Evolutionary conservation across 2,888 invertebrate genomes (phyloP), one percentile per base, ranked within the genome.

Genomic region (Aphodius sticticus): DNA sequence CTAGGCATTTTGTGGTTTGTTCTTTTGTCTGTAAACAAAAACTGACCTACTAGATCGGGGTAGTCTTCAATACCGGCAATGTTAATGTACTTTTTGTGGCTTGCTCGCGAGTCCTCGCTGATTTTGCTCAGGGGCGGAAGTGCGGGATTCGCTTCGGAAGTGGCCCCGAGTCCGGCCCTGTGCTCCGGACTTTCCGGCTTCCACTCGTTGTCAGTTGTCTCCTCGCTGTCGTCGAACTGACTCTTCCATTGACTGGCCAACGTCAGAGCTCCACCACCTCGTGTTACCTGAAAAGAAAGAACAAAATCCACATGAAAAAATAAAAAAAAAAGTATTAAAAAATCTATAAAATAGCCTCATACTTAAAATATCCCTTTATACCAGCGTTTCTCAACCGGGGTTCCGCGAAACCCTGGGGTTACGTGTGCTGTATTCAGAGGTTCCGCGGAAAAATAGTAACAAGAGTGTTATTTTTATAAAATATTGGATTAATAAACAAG

Each of bases 201-300:
- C 96, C 97, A 97, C 88, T 97, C 97, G 88, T 97, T 97, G 88
- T 97, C 97, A 0, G 96, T 96, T 76, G 97, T 96, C 86, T 97
- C 97, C 84, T 98, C 97, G 0, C 97, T 97, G 88, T 98, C 97
- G 86, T 97, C 97, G 87, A 98, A 98, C 88, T 98, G 97, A 0
- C 97, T 97, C 87, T 97, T 97, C 97, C 98, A 98, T 86, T 96
- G 96, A 16, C 97, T 97, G 0, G 96, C 97, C 15, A 98, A 90
- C 0, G 98, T 98, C 9, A 97, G 89, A 0, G 96, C 96, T 0
- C 97, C 97, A 26, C 26, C 53, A 15, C 96, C 96, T 87, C 95
- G 93, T 0, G 97, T 97, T 77, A 96, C 95, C 92, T 95, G 38
- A 6, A 69, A 70, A 35, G 37, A 16, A 26, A 26, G 9, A 53